Percentiles rank a stretch among this genome's conserved stretches.
Evolutionary conservation across 2,888 invertebrate genomes (phyloP).

Genomic region (Cabera pusaria): DNA sequence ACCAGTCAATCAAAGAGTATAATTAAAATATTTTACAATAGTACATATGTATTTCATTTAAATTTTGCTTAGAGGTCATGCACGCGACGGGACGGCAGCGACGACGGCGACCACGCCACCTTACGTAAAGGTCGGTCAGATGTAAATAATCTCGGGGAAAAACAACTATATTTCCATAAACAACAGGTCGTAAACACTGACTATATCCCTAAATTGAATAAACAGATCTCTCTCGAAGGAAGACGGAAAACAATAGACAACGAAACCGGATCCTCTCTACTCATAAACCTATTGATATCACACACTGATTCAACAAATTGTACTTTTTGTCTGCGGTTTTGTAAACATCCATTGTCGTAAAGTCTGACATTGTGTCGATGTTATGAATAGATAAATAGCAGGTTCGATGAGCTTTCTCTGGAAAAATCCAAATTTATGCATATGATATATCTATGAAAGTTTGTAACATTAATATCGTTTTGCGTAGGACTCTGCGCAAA

Average conservation of each 20-base stretch:
- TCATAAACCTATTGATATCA: constrained; percentile 9
- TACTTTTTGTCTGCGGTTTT: constrained; percentile 14
- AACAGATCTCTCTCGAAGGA: constrained; percentile 23
- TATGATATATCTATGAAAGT: too few species aligned
- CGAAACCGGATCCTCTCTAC: constrained; percentile 9
- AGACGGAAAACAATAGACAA: constrained; percentile 21
- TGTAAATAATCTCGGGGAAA: constrained; percentile 18
- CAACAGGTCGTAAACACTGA: constrained; percentile 24
- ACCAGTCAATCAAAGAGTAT: constrained; percentile 31
- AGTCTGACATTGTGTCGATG: constrained; percentile 19
- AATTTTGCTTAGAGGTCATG: constrained; percentile 23
- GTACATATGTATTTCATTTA: too few species aligned
- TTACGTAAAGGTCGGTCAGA: constrained; percentile 37
- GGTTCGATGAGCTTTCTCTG: too few species aligned
- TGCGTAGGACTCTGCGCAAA: constrained; percentile 10
- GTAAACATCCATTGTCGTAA: constrained; percentile 20
- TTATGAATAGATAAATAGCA: constrained; percentile 12
- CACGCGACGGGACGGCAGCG: constrained; percentile 29
- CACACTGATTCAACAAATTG: constrained; percentile 17
- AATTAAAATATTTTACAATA: constrained; percentile 37
- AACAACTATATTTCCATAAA: constrained; percentile 30
- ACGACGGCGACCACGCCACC: constrained; percentile 35
- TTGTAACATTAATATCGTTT: neutral
- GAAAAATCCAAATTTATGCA: too few species aligned
- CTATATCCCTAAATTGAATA: constrained; percentile 28